Conservation (phyloP, 2,797 vertebrate species). For the Menidia menidia region DNA sequence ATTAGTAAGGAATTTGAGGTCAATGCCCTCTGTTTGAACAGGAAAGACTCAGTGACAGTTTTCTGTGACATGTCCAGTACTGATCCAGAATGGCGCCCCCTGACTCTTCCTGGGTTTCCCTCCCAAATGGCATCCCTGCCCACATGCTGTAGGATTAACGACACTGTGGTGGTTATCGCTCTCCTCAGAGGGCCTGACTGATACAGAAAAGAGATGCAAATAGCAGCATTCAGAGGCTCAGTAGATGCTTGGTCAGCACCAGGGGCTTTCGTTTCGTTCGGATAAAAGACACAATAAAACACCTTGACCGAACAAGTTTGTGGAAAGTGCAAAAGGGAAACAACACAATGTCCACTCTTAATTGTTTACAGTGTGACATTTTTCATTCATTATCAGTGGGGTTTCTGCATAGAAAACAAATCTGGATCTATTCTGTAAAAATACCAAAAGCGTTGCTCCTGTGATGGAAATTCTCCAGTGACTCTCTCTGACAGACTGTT, state of each 20-base stretch:
- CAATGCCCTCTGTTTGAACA: background rate
- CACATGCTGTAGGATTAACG: constrained; percentile 31
- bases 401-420: too few relatives aligned
- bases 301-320: background rate
- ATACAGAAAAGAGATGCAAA: constrained; percentile 39
- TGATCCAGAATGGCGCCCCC: constrained; percentile 28
- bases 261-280: background rate
- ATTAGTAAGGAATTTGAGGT: background rate
- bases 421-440: too few relatives aligned
- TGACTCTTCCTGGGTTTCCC: constrained; percentile 43
- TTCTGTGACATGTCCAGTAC: constrained; percentile 32
- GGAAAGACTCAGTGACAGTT: constrained; percentile 21
- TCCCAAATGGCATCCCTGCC: constrained; percentile 42
- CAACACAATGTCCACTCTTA: background rate
- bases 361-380: too few relatives aligned
- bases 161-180: constrained; percentile 29
- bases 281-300: background rate
- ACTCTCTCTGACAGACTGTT: too few relatives aligned
- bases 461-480: too few relatives aligned
- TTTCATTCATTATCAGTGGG: too few relatives aligned
- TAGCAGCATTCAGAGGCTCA: constrained; percentile 6
- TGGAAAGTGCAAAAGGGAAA: background rate
- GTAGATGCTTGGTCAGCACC: background rate
- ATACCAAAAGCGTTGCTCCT: too few relatives aligned
- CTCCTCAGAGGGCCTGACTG: background rate